Conservation (phyloP, 1,140 invertebrate genomes). For the Sinella curviseta region DNA sequence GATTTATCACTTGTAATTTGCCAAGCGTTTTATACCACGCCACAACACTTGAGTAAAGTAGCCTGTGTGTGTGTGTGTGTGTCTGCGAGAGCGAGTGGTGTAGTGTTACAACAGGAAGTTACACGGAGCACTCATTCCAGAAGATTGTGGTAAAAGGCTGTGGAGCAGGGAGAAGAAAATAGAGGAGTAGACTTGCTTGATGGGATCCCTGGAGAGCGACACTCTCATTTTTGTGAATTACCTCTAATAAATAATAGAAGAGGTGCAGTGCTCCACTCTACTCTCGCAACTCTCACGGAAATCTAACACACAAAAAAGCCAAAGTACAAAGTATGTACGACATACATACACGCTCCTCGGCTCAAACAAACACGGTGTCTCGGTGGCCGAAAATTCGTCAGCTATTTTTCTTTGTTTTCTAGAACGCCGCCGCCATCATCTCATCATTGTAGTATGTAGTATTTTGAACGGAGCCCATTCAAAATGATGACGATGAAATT, state of each 20-base stretch:
- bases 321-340: no score
- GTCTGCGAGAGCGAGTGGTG: background rate
- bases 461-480: no score
- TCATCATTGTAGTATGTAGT: no score
- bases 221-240: slow-evolving; percentile 4
- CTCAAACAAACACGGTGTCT: no score
- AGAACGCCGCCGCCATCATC: no score
- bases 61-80: no score
- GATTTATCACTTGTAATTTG: slow-evolving; percentile 20
- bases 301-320: no score
- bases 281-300: no score
- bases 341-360: no score
- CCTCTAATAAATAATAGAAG: slow-evolving; percentile 19
- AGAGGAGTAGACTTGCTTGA: slow-evolving; percentile 2
- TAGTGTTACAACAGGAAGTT: background rate
- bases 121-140: background rate
- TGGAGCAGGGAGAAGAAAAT: background rate
- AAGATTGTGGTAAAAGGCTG: background rate
- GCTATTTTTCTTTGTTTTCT: no score
- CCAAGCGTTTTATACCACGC: background rate
- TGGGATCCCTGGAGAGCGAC: background rate
- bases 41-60: background rate
- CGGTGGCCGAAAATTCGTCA: no score
- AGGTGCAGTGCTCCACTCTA: background rate
- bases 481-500: background rate